Base-by-base conservation (phyloP, 1,140 invertebrate species). In the Tetragonula clypearis region DNA sequence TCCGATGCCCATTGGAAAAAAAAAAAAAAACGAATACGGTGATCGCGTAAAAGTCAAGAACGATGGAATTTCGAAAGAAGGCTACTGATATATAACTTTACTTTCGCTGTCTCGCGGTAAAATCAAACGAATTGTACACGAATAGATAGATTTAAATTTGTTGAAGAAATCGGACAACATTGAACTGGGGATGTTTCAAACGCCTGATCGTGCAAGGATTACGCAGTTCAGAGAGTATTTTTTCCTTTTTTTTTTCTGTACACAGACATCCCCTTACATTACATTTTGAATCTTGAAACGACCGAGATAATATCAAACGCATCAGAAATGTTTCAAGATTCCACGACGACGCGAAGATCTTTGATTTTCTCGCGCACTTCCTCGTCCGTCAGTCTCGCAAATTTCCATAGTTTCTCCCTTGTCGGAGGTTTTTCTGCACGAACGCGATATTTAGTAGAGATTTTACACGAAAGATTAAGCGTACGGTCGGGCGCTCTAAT, bases 401-500 rank as follows among this genome's bases (percentile, higher is more conserved):
- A 78, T 76, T 68, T 30, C 26, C 11, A 4, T 62, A 77, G 58
- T n/a, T 77, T 41, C 11, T 35, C 17, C 66, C 30, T 23, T 60
- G 11, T 41, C 71, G n/a, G 26, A 60, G 55, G 1, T 35, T 66
- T 69, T 23, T 35, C 1, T 30, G 21, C 23, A 58, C 60, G 62
- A 30, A 35, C 68, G 66, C 26, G 68, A 21, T 62, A 41, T 88
- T 78, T 76, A 88, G 79, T 74, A 69, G 30, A 85, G 49, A 85
- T 68, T 81, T 84, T 77, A 58, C 62, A 58, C 69, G 72, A 82
- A 86, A 78, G 76, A 85, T 81, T 81, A 58, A 86, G n/a, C 35
- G 85, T 74, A 71, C 81, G 74, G 58, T 66, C 85, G 85, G 80
- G 55, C 80, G 80, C 79, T 81, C 62, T 72, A 86, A 89, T 88